These are phyloP conservation scores for Harpalus rubripes DNA, from an alignment of 2,888 invertebrate genomes.

Conservation along the genomic window DNA sequence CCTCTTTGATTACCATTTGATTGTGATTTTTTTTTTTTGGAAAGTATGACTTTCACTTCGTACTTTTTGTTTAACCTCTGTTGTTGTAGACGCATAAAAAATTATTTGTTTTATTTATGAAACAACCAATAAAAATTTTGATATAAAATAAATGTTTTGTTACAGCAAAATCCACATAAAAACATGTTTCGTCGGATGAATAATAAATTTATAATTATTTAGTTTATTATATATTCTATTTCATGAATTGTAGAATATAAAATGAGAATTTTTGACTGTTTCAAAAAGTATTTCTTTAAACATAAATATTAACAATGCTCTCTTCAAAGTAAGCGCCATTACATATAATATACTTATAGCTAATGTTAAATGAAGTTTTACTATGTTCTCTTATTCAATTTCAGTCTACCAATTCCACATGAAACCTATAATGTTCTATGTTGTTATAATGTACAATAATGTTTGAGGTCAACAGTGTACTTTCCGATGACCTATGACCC, in stretches of 20 bases:
- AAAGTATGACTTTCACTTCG: constrained; percentile 9
- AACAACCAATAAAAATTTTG: not conserved
- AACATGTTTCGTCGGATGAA: not conserved
- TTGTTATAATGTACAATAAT: no score
- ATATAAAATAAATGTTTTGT: not conserved
- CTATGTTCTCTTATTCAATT: no score
- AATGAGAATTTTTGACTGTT: not conserved
- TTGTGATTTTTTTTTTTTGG: constrained; percentile 55
- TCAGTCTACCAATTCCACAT: no score
- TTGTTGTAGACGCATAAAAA: not conserved
- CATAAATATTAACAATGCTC: no score
- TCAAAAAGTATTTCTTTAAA: no score
- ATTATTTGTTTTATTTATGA: not conserved
- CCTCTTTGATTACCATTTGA: constrained; percentile 63
- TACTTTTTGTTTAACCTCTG: not conserved
- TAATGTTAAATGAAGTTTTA: no score
- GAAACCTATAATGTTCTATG: no score
- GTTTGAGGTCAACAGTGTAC: no score
- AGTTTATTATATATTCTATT: not conserved
- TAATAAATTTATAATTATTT: not conserved
- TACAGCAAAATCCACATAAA: not conserved
- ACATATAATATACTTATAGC: no score
- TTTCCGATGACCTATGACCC: no score
- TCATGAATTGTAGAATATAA: not conserved
- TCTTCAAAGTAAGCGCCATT: no score